These are phyloP conservation scores for Chymomyza costata DNA, from an alignment of 1,140 invertebrate species.

Conservation along the genomic window DNA sequence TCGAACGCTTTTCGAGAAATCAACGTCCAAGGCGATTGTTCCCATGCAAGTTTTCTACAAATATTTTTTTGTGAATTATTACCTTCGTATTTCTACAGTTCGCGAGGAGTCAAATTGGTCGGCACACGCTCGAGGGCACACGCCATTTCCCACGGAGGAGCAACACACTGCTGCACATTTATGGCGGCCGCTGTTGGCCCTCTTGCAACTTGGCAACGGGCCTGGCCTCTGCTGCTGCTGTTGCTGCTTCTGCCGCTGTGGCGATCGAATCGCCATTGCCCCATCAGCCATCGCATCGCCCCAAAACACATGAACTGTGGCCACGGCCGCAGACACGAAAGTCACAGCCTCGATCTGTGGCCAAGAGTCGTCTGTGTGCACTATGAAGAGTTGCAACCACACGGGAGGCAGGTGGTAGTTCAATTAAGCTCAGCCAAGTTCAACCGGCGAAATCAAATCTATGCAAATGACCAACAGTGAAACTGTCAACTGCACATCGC, in stretches of 20 bases:
- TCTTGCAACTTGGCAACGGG: background rate
- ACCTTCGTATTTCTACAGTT: conserved; percentile 74
- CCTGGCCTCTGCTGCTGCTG: conserved; percentile 3
- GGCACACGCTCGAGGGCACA: conserved; percentile 76
- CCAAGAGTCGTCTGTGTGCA: background rate
- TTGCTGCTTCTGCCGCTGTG: conserved; percentile 1
- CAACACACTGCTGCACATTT: conserved; percentile 48
- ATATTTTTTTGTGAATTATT: conserved; percentile 74
- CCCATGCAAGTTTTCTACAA: conserved; percentile 73
- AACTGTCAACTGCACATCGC: conserved; percentile 8
- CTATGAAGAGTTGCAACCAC: background rate
- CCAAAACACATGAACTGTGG: background rate
- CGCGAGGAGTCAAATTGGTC: conserved; percentile 75
- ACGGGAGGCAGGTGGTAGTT: conserved; percentile 48
- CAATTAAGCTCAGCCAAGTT: conserved; percentile 52
- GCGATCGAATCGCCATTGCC: conserved; percentile 7
- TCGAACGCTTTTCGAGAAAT: conserved; percentile 69
- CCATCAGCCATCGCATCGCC: background rate
- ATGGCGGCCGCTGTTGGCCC: conserved; percentile 45
- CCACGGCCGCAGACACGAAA: too few species aligned
- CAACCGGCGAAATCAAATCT: conserved; percentile 50
- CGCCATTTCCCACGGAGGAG: conserved; percentile 75
- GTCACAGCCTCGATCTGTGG: background rate
- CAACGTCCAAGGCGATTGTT: conserved; percentile 70
- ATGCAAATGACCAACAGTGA: conserved; percentile 10